Conservation (phyloP, 2,113 vertebrate species). For the Stercorarius parasiticus region DNA sequence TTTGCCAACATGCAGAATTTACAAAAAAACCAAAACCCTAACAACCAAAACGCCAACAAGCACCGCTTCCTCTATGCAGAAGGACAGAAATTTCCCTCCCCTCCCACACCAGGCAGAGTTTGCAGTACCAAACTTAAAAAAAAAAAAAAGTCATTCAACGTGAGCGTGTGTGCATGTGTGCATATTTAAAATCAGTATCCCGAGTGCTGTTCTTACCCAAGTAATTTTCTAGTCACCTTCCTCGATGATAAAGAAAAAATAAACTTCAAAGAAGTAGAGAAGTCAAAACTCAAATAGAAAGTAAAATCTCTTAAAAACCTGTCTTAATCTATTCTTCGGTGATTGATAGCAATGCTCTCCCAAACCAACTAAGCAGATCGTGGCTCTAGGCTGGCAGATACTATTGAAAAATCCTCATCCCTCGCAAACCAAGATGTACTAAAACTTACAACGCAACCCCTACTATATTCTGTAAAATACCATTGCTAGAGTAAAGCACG, state of each 20-base stretch:
- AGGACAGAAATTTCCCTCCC: constrained; percentile 43
- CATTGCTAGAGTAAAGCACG: constrained; percentile 72
- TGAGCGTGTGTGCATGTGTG: neutral
- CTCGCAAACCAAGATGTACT: constrained; percentile 28
- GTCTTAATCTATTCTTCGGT: constrained; percentile 55
- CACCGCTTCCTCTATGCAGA: neutral
- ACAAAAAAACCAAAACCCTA: neutral
- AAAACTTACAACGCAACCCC: constrained; percentile 64
- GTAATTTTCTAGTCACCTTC: constrained; percentile 45
- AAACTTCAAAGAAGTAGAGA: constrained; percentile 12
- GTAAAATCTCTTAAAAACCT: constrained; percentile 50
- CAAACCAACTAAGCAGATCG: constrained; percentile 40
- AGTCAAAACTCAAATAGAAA: constrained; percentile 56
- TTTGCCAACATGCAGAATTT: constrained; percentile 30
- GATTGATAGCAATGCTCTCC: constrained; percentile 52
- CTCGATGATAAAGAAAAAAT: constrained; percentile 27
- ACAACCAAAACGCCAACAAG: neutral
- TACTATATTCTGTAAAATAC: constrained; percentile 62
- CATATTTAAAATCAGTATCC: constrained; percentile 46
- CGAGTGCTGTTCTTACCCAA: constrained; percentile 50
- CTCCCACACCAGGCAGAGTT: constrained; percentile 53
- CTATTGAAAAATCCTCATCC: constrained; percentile 22
- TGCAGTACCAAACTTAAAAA: constrained; percentile 50
- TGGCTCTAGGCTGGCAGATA: constrained; percentile 39
- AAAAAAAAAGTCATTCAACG: constrained; percentile 64